Evolutionary conservation across 2,797 vertebrate genomes (phyloP).

Genomic region (Cynopterus sphinx): DNA sequence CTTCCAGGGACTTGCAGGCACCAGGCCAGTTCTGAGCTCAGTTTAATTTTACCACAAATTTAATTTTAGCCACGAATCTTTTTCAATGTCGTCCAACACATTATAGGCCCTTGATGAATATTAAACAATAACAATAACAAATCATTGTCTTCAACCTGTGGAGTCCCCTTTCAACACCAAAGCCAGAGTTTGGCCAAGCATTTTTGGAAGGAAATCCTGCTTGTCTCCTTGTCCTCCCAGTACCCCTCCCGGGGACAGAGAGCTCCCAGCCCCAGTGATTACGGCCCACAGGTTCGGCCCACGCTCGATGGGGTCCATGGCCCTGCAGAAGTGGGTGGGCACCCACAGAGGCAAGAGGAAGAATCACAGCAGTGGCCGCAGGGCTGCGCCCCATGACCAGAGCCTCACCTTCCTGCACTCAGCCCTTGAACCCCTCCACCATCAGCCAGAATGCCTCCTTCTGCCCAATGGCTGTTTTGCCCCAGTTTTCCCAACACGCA

Average conservation of each 20-base stretch:
- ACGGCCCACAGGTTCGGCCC: not conserved
- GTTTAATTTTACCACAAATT: conserved; percentile 34
- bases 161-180: not conserved
- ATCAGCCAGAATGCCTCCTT: not conserved
- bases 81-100: conserved; percentile 53
- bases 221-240: not conserved
- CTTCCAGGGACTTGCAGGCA: conserved; percentile 38
- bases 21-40: conserved; percentile 72
- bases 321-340: not conserved
- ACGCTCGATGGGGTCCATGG: not conserved
- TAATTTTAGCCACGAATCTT: conserved; percentile 32
- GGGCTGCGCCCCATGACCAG: too few relatives aligned
- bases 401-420: not conserved
- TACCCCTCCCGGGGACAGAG: not conserved
- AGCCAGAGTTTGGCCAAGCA: not conserved
- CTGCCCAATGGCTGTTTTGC: not conserved
- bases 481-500: not conserved
- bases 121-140: conserved; percentile 41
- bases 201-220: not conserved
- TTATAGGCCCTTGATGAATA: conserved; percentile 58
- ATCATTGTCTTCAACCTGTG: not conserved
- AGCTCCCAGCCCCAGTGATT: not conserved
- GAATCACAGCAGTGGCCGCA: rapidly evolving
- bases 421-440: rapidly evolving
- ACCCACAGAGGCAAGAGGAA: not conserved